Evolutionary conservation across 2,113 vertebrate species (phyloP), one percentile per base, ranked within the genome.

Genomic region (Corythaixoides concolor): DNA sequence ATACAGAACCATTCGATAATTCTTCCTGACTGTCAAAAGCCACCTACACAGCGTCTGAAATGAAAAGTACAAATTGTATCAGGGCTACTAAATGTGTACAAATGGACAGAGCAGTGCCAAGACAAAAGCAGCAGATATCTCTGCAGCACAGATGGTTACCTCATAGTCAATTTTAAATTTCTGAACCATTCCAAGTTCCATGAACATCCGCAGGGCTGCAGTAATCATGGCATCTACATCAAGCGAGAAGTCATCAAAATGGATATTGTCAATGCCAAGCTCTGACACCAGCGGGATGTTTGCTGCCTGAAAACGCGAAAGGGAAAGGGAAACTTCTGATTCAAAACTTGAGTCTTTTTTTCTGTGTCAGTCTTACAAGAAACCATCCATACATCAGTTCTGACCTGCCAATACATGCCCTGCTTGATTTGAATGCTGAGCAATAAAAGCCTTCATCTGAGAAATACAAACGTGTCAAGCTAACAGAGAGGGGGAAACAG

Each of bases 111-210:
- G 72, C 81, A 23, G 67, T 76, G 93, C 96, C 91, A 76, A 83
- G 37, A 59, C 45, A 74, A 83, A 77, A 91, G 89, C 50, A 79
- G 88, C 83, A 92, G 90, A 88, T 85, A 94, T 41, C 60, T 73
- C 75, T 49, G 64, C 74, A 63, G 67, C 16, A 14, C 96, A 95
- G 92, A 85, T 95, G 94, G 97, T 98, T 98, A 99, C 99, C 99
- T 99, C 99, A 4, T 99, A 99, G 98, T 99, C 99, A 32, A 99
- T 99, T 98, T 99, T 99, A 98, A 99, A 99, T 97, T 99, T 99
- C 98, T 99, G 99, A 95, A 99, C 98, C 98, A 99, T 99, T 92
- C 99, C 99, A 95, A 99, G 97, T 97, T 99, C 99, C 98, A 99
- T 99, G 97, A 99, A 99, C 99, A 99, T 99, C 73, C 99, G 98